Conservation (phyloP, 2,113 vertebrate genomes). For the Paramormyrops kingsleyae region DNA sequence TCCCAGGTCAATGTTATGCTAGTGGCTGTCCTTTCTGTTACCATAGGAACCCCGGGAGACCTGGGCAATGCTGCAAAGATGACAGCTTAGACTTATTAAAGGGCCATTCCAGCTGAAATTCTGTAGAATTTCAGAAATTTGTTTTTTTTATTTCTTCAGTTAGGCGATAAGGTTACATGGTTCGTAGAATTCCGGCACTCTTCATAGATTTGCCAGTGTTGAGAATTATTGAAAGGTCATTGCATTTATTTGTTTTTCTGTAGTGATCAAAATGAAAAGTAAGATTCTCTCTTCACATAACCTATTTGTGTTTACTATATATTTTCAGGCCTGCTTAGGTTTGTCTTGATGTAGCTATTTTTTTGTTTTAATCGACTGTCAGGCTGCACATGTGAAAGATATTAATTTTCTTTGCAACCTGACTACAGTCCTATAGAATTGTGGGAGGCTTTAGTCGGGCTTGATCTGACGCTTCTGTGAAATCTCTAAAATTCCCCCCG, state of each 20-base stretch:
- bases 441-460: background rate
- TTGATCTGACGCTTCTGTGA: background rate
- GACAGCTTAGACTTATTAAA: background rate
- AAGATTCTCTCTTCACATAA: background rate
- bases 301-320: background rate
- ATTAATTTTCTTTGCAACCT: background rate
- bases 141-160: background rate
- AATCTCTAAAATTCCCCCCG: background rate
- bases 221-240: background rate
- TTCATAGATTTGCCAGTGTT: background rate
- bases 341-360: background rate
- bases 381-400: background rate
- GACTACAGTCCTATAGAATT: background rate
- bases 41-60: constrained; percentile 81
- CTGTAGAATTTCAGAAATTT: background rate
- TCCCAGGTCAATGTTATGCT: constrained; percentile 98
- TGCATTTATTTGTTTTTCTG: background rate
- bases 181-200: background rate
- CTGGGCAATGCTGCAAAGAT: constrained; percentile 78
- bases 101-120: background rate
- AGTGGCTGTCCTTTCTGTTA: constrained; percentile 94
- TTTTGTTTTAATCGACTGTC: background rate
- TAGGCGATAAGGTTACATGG: background rate
- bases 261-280: background rate
- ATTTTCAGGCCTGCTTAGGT: background rate